Percentiles rank a stretch among this genome's conserved stretches.
phyloP scores from a whole-genome alignment of 2,797 vertebrate species.

The Poecilia picta region DNA sequence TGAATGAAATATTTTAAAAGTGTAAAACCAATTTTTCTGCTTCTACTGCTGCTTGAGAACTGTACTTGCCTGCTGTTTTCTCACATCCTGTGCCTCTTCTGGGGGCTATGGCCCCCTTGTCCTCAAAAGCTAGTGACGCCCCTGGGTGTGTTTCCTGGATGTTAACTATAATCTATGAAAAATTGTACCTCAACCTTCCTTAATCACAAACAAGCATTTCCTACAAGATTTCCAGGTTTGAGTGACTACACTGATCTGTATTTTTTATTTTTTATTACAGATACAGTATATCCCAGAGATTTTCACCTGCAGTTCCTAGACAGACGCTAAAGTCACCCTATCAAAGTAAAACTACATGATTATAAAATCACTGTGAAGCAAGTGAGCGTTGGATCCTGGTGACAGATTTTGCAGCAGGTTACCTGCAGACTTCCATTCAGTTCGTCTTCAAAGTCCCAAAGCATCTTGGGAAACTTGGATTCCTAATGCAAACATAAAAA shows the following conservation, averaged over 20 bases:
- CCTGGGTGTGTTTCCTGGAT: neutral
- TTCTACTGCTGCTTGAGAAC: too few relatives aligned
- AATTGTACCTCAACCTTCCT: neutral
- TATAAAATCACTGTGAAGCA: neutral
- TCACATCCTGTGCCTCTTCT: too few relatives aligned
- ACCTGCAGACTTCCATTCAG: conserved; percentile 71
- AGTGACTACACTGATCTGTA: neutral
- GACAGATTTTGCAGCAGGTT: conserved; percentile 22
- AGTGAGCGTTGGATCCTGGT: neutral
- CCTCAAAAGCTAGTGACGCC: too few relatives aligned
- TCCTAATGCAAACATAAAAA: conserved; percentile 42
- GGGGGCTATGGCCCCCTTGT: too few relatives aligned
- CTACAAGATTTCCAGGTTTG: neutral
- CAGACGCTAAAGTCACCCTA: too few relatives aligned
- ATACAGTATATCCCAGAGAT: too few relatives aligned
- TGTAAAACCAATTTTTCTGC: too few relatives aligned
- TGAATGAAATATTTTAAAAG: too few relatives aligned
- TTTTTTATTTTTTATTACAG: too few relatives aligned
- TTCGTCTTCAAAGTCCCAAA: conserved; percentile 65
- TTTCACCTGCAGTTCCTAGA: too few relatives aligned
- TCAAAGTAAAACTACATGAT: too few relatives aligned
- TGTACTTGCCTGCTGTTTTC: too few relatives aligned
- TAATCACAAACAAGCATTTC: neutral
- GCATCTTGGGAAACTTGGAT: conserved; percentile 68
- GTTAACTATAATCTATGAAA: neutral